phyloP scores from a whole-genome alignment of 2,113 vertebrate genomes.

The Forbesichthys papilliferus region DNA sequence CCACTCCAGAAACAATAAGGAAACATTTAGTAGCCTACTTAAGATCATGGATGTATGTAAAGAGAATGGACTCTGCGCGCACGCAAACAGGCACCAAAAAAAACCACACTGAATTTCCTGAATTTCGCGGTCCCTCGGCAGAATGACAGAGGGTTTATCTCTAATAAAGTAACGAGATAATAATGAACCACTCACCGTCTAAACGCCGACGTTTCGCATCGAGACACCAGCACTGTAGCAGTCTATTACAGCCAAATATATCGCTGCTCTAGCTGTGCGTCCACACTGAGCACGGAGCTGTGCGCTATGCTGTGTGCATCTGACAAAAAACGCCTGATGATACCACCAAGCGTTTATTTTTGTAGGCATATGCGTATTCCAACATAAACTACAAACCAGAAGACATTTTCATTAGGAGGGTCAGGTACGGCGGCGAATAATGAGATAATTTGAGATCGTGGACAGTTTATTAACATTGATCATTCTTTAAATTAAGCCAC shows the following conservation, averaged over 20 bases:
- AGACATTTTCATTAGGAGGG: constrained; percentile 56
- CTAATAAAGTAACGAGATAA: background rate
- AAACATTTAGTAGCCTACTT: constrained; percentile 9
- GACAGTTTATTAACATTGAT: no score
- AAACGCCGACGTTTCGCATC: constrained; percentile 66
- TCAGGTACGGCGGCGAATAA: background rate
- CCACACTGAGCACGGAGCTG: constrained; percentile 56
- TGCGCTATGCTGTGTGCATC: constrained; percentile 52
- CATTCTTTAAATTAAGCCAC: no score
- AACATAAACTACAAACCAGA: constrained; percentile 69
- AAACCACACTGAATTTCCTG: constrained; percentile 37
- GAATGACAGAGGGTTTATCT: background rate
- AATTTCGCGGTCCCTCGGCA: constrained; percentile 57
- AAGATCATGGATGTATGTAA: constrained; percentile 6
- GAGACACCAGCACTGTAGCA: constrained; percentile 52
- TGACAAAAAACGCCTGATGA: constrained; percentile 38
- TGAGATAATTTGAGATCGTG: no score
- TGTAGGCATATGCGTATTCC: constrained; percentile 69
- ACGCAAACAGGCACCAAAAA: constrained; percentile 32
- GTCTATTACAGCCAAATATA: constrained; percentile 62
- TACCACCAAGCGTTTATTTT: constrained; percentile 56
- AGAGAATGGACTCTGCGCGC: constrained; percentile 23
- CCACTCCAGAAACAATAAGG: constrained; percentile 37
- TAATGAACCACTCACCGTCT: constrained; percentile 63
- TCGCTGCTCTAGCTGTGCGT: constrained; percentile 66